Base-by-base conservation (phyloP, 2,888 invertebrate species). In the Caenorhabditis sp. region DNA sequence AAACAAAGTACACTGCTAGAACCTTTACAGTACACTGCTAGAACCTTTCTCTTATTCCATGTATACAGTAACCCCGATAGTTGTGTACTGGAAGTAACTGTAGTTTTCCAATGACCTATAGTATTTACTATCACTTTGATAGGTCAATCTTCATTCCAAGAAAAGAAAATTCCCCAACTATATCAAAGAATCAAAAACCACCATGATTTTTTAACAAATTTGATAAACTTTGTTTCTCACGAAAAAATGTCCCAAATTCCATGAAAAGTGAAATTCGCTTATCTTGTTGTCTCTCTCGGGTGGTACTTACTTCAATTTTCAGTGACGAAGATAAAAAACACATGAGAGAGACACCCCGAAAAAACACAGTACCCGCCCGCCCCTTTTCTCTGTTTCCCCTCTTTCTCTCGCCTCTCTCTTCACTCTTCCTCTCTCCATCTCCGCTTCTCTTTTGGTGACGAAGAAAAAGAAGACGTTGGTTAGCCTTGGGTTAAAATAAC, bases 351-450 rank as follows among this genome's bases (percentile, higher is more conserved):
- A 43, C 43, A 43, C 14, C 14, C 67, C 49, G 60, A 64, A 64
- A 69, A 64, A 57, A 61, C 60, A 57, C 65, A 65, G 64, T 70
- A 62, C 62, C 65, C 36, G 53, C 36, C 62, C 58, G 49, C 58
- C 52, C 63, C 61, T 56, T 63, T 57, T 57, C 52, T 58, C 52
- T 52, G 50, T 53, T 60, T 62, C 59, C 57, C 65, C 58, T 69
- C 60, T 54, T 63, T 36, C 17, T 27, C 21, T 31, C 43, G 27
- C 26, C 56, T 27, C 54, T 36, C 53, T 14, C 23, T 23, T 54
- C 59, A 36, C 57, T 43, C 20, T 27, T 20, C 61, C 58, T 38
- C 59, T 63, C 27, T 59, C 53, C 7, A n/a, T 36, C 52, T 27
- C 14, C 50, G 49, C 49, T 43, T 43, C 14, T 7, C 43, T 43